Evolutionary conservation across 2,888 invertebrate genomes (phyloP).

Genomic region (Parasteatoda lunata): DNA sequence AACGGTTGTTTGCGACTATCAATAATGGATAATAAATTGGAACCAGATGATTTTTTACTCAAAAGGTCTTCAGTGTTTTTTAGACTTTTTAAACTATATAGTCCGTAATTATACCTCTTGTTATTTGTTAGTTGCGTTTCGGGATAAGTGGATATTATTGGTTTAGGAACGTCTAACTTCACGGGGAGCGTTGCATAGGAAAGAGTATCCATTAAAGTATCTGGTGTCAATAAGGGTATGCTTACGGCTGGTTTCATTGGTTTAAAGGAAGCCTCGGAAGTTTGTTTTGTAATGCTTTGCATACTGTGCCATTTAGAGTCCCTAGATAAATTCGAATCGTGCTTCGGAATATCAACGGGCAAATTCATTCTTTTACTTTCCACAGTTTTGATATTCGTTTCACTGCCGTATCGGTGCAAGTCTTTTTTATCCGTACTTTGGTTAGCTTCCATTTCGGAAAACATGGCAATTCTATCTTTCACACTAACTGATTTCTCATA

Average conservation of each 20-base stretch:
- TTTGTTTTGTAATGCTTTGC: slow-evolving; percentile 48
- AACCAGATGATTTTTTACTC: slow-evolving; percentile 43
- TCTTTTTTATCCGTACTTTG: slow-evolving; percentile 34
- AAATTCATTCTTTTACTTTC: slow-evolving; percentile 30
- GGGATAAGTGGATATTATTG: slow-evolving; percentile 66
- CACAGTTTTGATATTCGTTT: slow-evolving; percentile 45
- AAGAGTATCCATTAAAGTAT: slow-evolving; percentile 11
- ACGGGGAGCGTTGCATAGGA: slow-evolving; percentile 27
- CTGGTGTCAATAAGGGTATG: slow-evolving; percentile 37
- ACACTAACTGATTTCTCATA: slow-evolving; percentile 78
- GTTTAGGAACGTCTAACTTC: slow-evolving; percentile 53
- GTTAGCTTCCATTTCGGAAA: slow-evolving; percentile 76
- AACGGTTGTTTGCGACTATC: slow-evolving; percentile 82
- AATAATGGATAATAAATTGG: slow-evolving; percentile 51
- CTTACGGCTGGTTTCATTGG: slow-evolving; percentile 47
- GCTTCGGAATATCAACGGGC: slow-evolving; percentile 8
- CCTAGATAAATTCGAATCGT: slow-evolving; percentile 1
- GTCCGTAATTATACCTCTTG: slow-evolving; percentile 61
- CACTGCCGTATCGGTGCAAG: slow-evolving; percentile 58
- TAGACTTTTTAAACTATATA: slow-evolving; percentile 52
- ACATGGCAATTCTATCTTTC: slow-evolving; percentile 90
- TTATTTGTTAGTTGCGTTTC: slow-evolving; percentile 61
- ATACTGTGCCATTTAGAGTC: slow-evolving; percentile 65
- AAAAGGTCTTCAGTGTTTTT: slow-evolving; percentile 57
- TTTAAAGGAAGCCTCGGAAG: not conserved